Conservation (phyloP, 2,113 vertebrate genomes). For the Muscicapa adusta region DNA sequence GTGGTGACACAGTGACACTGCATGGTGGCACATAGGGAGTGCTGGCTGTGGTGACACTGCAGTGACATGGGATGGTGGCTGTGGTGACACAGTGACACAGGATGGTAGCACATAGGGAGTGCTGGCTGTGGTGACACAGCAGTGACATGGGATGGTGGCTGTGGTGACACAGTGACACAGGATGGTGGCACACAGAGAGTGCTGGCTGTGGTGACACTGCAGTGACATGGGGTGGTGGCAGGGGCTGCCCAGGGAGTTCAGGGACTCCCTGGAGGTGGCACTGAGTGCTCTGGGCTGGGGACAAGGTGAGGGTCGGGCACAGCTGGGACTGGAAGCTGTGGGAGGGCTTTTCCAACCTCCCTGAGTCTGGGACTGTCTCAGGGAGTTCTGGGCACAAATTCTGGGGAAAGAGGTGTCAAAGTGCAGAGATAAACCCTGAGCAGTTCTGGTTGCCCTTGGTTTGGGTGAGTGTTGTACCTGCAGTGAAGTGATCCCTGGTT, state of each 20-base stretch:
- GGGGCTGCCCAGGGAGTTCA: not conserved
- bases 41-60: too few species aligned
- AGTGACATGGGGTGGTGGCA: too few species aligned
- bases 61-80: too few species aligned
- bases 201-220: too few species aligned
- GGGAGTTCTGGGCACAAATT: not conserved
- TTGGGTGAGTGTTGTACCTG: not conserved
- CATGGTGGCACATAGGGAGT: too few species aligned
- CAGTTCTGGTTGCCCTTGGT: not conserved
- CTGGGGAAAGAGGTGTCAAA: rapidly evolving
- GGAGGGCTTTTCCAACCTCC: not conserved
- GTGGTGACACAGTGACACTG: too few species aligned
- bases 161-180: too few species aligned
- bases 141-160: not conserved
- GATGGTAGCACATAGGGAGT: too few species aligned
- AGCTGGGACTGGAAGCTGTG: rapidly evolving
- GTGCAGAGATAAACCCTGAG: rapidly evolving
- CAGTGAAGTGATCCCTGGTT: rapidly evolving
- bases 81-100: not conserved
- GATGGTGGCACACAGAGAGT: too few species aligned
- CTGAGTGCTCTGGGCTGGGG: not conserved
- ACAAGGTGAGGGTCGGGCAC: rapidly evolving
- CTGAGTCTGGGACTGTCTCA: too few species aligned
- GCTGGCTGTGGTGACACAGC: not conserved
- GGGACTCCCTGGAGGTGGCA: not conserved